Percentiles rank a stretch among this genome's conserved stretches.
These are phyloP conservation scores for Echinometra lucunter DNA, from an alignment of 53 echinoderm and acorn worm genomes.

Conservation along the genomic window DNA sequence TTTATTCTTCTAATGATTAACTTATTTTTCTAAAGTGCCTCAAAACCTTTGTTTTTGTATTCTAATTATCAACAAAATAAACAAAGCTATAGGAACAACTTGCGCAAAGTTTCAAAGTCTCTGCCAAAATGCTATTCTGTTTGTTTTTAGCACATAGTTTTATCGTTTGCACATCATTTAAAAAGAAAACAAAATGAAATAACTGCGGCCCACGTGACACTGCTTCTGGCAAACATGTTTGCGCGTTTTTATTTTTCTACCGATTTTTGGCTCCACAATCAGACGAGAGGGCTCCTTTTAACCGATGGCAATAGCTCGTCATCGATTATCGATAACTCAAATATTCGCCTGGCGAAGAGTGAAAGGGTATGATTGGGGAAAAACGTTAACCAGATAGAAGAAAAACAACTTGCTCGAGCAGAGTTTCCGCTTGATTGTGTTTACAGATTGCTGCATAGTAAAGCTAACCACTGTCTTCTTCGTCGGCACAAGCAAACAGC, in stretches of 20 bases:
- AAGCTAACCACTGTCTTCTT: neutral
- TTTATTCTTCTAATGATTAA: no score
- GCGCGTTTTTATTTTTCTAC: constrained; percentile 49
- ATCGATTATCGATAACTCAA: constrained; percentile 55
- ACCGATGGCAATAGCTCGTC: neutral
- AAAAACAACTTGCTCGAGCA: constrained; percentile 7
- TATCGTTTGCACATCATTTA: neutral
- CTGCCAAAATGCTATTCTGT: no score
- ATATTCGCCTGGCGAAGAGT: neutral
- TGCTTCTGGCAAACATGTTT: neutral
- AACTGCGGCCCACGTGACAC: constrained; percentile 12
- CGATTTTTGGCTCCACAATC: neutral
- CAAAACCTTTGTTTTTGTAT: no score
- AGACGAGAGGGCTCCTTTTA: constrained; percentile 27
- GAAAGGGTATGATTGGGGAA: constrained; percentile 4
- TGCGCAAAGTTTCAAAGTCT: neutral
- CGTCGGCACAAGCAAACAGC: no score
- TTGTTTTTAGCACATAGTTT: no score
- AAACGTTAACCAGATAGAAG: neutral
- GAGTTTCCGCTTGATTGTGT: neutral
- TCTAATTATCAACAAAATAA: neutral
- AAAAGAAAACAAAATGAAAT: neutral
- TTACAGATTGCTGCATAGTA: neutral
- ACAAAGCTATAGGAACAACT: neutral
- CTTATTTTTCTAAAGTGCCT: no score